A percentile compares a stretch with the other conserved stretches of the same genome.
phyloP scores from a whole-genome alignment of 2,888 invertebrate genomes.

The Rapana venosa region DNA sequence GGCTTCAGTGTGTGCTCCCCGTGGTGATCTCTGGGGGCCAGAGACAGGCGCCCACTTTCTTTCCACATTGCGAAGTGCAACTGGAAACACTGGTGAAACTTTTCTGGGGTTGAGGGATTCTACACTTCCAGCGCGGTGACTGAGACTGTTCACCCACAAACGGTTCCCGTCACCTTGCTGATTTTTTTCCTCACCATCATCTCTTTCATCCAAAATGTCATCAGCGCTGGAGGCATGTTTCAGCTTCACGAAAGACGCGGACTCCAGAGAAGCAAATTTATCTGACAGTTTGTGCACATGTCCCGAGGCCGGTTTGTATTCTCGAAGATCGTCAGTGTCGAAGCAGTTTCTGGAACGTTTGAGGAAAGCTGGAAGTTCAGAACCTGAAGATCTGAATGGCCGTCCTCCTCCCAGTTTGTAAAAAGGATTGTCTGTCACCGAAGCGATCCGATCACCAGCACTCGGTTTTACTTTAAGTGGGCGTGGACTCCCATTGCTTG shows the following conservation, averaged over 20 bases:
- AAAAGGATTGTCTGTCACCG: constrained; percentile 55
- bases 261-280: constrained; percentile 60
- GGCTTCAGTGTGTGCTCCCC: constrained; percentile 39
- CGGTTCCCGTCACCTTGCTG: not conserved
- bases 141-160: not conserved
- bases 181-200: constrained; percentile 20
- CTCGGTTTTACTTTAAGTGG: constrained; percentile 29
- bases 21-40: constrained; percentile 5
- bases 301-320: constrained; percentile 72
- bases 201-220: constrained; percentile 47
- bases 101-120: constrained; percentile 30
- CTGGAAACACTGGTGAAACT: not conserved
- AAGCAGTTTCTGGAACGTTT: constrained; percentile 2
- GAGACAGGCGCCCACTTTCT: constrained; percentile 18
- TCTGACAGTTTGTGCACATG: constrained; percentile 74
- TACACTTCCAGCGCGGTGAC: constrained; percentile 40
- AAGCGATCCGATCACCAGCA: constrained; percentile 47
- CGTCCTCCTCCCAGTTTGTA: constrained; percentile 52
- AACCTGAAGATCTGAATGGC: not conserved
- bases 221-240: constrained; percentile 67
- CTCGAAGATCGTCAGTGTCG: constrained; percentile 52
- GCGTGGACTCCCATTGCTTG: constrained; percentile 4
- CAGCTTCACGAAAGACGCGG: constrained; percentile 41
- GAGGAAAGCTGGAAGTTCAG: constrained; percentile 2
- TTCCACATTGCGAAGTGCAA: constrained; percentile 41